phyloP scores from a whole-genome alignment of 2,113 vertebrate genomes.

The Sturnira hondurensis region DNA sequence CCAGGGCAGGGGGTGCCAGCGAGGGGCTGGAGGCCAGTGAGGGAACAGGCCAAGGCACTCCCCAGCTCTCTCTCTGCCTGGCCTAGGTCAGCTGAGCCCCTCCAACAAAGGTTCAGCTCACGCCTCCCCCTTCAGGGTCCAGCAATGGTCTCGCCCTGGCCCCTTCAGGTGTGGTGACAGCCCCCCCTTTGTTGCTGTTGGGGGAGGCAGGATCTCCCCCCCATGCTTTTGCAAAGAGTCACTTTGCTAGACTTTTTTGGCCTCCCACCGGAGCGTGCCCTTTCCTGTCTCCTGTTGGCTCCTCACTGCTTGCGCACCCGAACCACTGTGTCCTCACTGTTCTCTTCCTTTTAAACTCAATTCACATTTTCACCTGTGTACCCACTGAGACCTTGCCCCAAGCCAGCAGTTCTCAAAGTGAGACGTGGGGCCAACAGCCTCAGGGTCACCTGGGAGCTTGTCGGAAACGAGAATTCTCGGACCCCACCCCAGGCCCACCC shows the following conservation, averaged over 20 bases:
- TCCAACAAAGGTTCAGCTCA: fast-evolving
- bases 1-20: neutral
- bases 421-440: neutral
- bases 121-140: neutral
- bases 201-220: neutral
- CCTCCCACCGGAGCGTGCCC: neutral
- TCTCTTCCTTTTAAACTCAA: neutral
- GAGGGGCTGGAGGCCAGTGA: fast-evolving
- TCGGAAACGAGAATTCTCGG: neutral
- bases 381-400: fast-evolving
- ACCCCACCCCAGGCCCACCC: neutral
- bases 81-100: neutral
- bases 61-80: neutral
- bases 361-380: neutral
- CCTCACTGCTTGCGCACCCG: neutral
- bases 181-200: neutral
- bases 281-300: neutral
- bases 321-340: neutral
- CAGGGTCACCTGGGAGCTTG: neutral
- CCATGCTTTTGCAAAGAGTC: neutral
- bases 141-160: no score
- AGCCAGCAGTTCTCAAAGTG: neutral
- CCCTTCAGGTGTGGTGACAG: neutral
- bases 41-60: neutral
- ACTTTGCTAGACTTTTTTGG: neutral